A percentile compares a stretch with the other conserved stretches of the same genome.
Conservation (phyloP, 2,113 vertebrate genomes). For the Galemys pyrenaicus region DNA sequence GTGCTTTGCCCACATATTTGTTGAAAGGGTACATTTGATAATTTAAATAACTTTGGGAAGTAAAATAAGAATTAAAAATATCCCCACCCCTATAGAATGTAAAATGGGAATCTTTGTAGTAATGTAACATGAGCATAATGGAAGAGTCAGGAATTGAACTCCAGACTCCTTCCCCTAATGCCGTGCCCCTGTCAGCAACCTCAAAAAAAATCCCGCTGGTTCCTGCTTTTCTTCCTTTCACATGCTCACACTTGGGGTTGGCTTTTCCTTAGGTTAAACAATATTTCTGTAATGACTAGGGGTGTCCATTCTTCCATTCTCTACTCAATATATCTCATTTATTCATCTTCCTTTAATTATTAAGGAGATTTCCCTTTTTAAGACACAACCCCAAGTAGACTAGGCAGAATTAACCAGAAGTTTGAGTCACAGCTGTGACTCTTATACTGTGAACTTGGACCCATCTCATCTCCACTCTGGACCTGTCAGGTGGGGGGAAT, state of each 20-base stretch:
- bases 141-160: not conserved
- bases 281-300: not conserved
- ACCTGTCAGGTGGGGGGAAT: not conserved
- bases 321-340: not conserved
- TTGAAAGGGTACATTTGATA: not conserved
- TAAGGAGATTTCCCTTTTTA: not conserved
- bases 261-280: not conserved
- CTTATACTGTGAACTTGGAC: not conserved
- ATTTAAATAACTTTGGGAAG: slow-evolving; percentile 14
- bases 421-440: not conserved
- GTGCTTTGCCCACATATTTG: not conserved
- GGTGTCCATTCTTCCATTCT: not conserved
- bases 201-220: not conserved
- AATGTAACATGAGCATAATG: not conserved
- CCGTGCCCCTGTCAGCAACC: not conserved
- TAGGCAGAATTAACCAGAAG: not conserved
- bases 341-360: not conserved
- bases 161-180: not conserved
- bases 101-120: not conserved
- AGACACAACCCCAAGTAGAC: not conserved
- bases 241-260: not conserved
- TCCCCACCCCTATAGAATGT: not conserved
- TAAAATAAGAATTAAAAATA: not conserved
- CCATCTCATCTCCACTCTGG: not conserved
- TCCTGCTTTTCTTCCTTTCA: not conserved